Conservation (phyloP, 2,888 invertebrate genomes). For the Melikaiella ostensackeni region DNA sequence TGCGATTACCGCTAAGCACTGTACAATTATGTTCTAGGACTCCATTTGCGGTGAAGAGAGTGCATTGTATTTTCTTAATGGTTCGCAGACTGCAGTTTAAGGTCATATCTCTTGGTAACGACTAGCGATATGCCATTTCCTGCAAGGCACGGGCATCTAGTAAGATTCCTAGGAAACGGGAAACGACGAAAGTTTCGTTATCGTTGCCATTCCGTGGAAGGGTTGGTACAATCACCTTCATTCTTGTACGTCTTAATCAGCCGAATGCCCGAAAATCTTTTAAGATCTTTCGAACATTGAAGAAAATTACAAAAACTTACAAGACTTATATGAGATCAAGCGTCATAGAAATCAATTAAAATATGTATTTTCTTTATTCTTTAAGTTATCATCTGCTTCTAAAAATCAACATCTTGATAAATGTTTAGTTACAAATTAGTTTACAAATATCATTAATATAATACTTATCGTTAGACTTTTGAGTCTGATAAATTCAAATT, state of each 20-base stretch:
- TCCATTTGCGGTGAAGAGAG: conserved; percentile 48
- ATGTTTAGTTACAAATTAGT: too few species aligned
- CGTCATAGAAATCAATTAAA: too few species aligned
- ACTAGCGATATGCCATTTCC: conserved; percentile 47
- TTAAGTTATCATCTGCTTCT: too few species aligned
- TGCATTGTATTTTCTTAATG: conserved; percentile 67
- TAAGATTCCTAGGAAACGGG: conserved; percentile 51
- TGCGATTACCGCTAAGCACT: conserved; percentile 61
- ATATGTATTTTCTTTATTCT: too few species aligned
- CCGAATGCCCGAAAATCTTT: neutral
- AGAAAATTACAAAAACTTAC: neutral
- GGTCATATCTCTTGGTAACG: conserved; percentile 54
- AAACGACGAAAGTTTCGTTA: conserved; percentile 58
- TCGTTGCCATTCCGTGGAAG: conserved; percentile 45
- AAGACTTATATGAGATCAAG: neutral
- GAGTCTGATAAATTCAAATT: too few species aligned
- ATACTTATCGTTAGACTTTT: too few species aligned
- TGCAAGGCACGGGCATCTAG: conserved; percentile 6
- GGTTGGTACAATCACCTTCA: neutral
- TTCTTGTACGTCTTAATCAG: neutral
- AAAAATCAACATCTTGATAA: too few species aligned
- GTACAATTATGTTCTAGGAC: conserved; percentile 53
- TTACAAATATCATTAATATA: too few species aligned
- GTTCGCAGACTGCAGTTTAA: conserved; percentile 56
- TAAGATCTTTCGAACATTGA: neutral